These are phyloP conservation scores for Chlorocebus sabaeus DNA, from an alignment of 2,113 vertebrate species.

Conservation along the genomic window DNA sequence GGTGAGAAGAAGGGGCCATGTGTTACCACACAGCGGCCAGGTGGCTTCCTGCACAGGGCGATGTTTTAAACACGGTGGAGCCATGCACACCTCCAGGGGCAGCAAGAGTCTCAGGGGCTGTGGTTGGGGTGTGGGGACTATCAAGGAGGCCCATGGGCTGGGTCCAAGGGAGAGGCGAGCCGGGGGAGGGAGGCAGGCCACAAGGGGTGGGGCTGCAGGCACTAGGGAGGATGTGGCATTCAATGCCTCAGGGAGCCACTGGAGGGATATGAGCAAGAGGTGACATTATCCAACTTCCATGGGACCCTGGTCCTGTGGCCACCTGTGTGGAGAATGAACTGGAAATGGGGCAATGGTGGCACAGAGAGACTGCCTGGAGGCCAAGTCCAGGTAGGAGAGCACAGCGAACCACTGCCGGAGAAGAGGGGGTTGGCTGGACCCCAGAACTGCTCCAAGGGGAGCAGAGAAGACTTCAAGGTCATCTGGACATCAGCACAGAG, in stretches of 20 bases:
- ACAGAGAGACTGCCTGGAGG: neutral
- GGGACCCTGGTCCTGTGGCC: neutral
- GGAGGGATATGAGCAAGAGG: neutral
- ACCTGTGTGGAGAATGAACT: neutral
- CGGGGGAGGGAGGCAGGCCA: neutral
- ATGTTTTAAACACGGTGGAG: neutral
- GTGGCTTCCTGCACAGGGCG: neutral
- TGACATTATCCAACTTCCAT: neutral
- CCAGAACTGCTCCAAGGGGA: neutral
- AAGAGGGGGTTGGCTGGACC: rapidly evolving
- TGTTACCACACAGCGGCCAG: neutral
- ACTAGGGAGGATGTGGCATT: neutral
- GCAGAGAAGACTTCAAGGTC: neutral
- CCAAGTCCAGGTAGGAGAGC: neutral
- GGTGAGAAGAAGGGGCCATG: neutral
- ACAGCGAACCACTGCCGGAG: rapidly evolving
- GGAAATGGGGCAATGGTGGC: neutral
- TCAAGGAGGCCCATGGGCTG: neutral
- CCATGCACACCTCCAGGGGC: neutral
- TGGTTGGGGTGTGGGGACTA: neutral
- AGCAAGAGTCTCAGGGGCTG: too few relatives aligned
- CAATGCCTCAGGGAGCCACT: neutral
- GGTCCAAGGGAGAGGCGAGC: neutral
- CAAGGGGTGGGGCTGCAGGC: neutral
- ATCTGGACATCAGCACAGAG: neutral